phyloP scores from a whole-genome alignment of 1,140 invertebrate species.

The Listronotus oregonensis region DNA sequence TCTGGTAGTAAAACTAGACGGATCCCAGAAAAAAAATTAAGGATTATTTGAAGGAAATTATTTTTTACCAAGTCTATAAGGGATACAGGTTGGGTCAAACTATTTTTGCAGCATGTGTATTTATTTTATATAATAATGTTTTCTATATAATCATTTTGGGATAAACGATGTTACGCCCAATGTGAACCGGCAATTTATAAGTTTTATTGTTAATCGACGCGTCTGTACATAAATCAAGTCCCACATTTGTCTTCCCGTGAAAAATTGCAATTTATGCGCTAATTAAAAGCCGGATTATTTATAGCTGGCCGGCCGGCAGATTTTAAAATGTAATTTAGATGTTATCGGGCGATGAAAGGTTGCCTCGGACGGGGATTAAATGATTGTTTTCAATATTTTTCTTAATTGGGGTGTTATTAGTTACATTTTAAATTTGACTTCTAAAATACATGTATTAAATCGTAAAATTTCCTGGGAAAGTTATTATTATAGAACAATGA shows the following conservation, averaged over 20 bases:
- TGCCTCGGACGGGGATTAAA: conserved; percentile 26
- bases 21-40: no score
- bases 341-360: conserved; percentile 35
- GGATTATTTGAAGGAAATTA: no score
- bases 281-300: conserved; percentile 36
- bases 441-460: not conserved
- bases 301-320: conserved; percentile 20
- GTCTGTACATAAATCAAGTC: conserved; percentile 26
- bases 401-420: conserved; percentile 20
- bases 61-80: no score
- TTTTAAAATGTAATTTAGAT: conserved; percentile 37
- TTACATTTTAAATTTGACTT: not conserved
- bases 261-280: conserved; percentile 37
- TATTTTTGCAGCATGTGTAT: no score
- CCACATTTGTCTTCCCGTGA: conserved; percentile 30
- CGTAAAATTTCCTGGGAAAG: no score
- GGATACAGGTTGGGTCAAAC: no score
- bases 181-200: conserved; percentile 16
- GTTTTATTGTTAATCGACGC: conserved; percentile 26
- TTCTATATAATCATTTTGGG: not conserved
- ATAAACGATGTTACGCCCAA: not conserved
- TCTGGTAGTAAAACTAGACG: no score
- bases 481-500: no score
- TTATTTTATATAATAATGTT: no score
- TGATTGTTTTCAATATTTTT: conserved; percentile 32